Conservation (phyloP, 2,888 invertebrate species). For the Phyllotreta cruciferae region DNA sequence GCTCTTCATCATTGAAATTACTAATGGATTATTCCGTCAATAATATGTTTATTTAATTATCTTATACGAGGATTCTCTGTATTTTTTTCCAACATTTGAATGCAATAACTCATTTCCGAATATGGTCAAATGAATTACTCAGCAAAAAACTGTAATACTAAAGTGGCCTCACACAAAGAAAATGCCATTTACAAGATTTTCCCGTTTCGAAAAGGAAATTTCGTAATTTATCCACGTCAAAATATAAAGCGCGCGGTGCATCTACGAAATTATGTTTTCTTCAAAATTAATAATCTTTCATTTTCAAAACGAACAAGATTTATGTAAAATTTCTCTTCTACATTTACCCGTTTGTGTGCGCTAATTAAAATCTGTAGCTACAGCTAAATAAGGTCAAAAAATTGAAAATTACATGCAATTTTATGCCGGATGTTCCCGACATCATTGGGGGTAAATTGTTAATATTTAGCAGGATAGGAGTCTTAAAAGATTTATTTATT, state of each 20-base stretch:
- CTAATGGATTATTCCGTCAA: too few relatives aligned
- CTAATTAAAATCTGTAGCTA: background rate
- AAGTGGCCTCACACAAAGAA: background rate
- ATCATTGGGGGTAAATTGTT: too few relatives aligned
- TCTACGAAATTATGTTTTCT: conserved; percentile 4
- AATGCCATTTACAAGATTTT: background rate
- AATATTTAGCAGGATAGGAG: too few relatives aligned
- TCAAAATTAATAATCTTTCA: conserved; percentile 1
- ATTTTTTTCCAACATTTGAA: too few relatives aligned
- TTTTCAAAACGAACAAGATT: conserved; percentile 5
- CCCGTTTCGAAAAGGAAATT: background rate
- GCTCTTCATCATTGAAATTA: too few relatives aligned
- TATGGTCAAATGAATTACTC: background rate
- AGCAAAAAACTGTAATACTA: background rate
- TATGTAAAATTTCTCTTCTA: background rate
- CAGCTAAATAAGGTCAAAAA: too few relatives aligned
- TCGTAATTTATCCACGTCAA: conserved; percentile 8
- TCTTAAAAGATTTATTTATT: too few relatives aligned
- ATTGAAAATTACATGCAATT: too few relatives aligned
- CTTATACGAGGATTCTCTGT: too few relatives aligned
- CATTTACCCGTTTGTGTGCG: background rate
- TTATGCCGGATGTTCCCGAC: too few relatives aligned
- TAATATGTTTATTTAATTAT: too few relatives aligned
- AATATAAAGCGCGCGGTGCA: conserved; percentile 3
- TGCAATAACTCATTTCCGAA: too few relatives aligned